Conservation (phyloP, 2,113 vertebrate species). For the Chinchilla lanigera region DNA sequence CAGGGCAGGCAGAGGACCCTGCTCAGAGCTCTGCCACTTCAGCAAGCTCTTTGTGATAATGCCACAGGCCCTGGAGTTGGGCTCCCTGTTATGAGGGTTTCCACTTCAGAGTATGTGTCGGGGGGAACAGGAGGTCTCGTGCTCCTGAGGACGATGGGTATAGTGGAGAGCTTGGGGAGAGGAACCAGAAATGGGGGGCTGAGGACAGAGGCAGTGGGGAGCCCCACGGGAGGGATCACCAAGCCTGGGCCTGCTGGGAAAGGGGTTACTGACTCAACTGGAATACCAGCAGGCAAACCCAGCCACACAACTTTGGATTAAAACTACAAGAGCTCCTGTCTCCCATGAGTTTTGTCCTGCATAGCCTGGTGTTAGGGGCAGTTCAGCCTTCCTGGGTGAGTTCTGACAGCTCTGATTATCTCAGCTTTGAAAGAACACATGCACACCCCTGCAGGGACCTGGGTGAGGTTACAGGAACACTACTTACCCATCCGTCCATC, state of each 20-base stretch:
- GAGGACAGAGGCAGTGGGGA: background rate
- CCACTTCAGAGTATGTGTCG: background rate
- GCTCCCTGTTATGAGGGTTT: background rate
- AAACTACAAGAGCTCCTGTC: background rate
- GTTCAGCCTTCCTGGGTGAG: background rate
- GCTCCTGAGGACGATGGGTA: background rate
- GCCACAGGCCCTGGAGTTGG: background rate
- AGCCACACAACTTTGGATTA: background rate
- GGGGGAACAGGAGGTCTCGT: background rate
- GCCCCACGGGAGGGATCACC: background rate
- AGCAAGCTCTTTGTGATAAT: background rate
- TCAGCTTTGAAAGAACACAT: background rate
- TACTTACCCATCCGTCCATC: constrained; percentile 91
- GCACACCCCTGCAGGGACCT: too few species aligned
- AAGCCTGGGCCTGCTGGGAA: background rate
- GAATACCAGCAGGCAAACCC: background rate
- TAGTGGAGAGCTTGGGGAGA: background rate
- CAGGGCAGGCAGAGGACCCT: background rate
- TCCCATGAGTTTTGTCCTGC: background rate
- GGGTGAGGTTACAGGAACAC: too few species aligned
- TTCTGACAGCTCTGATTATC: background rate
- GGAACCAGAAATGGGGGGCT: background rate
- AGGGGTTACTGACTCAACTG: background rate
- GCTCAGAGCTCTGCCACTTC: background rate
- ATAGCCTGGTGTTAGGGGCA: background rate